These are phyloP conservation scores for Myzus persicae DNA, from an alignment of 1,140 invertebrate species.

Conservation along the genomic window DNA sequence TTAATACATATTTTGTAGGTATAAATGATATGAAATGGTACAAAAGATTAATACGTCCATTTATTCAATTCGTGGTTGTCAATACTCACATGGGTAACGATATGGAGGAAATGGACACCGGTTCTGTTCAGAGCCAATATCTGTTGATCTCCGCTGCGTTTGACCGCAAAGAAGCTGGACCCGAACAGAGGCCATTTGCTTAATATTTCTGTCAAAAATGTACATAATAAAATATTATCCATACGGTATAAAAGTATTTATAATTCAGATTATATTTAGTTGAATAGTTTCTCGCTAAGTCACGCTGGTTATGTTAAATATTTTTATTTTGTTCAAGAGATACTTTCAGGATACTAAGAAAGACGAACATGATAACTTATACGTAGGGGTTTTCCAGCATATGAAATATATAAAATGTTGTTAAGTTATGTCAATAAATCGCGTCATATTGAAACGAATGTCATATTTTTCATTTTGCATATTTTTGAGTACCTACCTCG, in stretches of 20 bases:
- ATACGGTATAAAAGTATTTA: not conserved
- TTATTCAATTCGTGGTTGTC: not conserved
- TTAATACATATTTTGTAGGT: not conserved
- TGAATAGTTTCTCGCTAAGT: not conserved
- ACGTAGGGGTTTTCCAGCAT: not conserved
- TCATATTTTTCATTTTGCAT: not conserved
- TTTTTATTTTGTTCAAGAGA: not conserved
- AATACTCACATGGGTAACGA: conserved; percentile 82
- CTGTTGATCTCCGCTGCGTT: conserved; percentile 80
- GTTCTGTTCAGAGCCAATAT: conserved; percentile 92
- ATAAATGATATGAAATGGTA: not conserved
- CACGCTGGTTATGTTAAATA: not conserved
- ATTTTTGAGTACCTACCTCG: not conserved
- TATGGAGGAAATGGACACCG: conserved; percentile 93
- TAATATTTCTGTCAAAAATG: conserved; percentile 74
- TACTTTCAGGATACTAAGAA: not conserved
- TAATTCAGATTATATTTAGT: not conserved
- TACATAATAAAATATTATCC: not conserved
- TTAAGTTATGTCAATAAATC: not conserved
- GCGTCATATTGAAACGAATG: not conserved
- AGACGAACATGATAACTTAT: not conserved
- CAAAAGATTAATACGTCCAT: not conserved
- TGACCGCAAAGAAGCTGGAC: conserved; percentile 96
- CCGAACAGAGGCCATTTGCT: conserved; percentile 96
- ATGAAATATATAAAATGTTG: not conserved